These are phyloP conservation scores for Apostichopus japonicus DNA, from an alignment of 35 echinoderm and acorn worm genomes.

Conservation along the genomic window DNA sequence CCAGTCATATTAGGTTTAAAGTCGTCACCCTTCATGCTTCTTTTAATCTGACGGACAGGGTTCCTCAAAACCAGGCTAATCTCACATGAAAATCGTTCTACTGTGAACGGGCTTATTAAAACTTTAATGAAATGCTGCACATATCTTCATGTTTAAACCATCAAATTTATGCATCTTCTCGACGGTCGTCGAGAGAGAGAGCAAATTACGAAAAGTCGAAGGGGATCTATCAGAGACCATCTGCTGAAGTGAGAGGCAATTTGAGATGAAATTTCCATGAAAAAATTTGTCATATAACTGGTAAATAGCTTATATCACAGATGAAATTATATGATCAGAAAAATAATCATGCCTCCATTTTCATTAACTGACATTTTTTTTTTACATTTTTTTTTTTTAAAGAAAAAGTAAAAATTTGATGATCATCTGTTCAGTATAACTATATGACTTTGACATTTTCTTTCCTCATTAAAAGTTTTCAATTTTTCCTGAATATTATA, in stretches of 20 bases:
- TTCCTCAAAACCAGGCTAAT: background rate
- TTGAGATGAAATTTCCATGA: too few species aligned
- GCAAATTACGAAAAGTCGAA: background rate
- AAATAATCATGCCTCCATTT: too few species aligned
- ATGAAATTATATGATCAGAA: too few species aligned
- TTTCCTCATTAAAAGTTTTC: too few species aligned
- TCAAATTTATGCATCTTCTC: background rate
- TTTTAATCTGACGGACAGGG: background rate
- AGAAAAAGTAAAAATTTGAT: too few species aligned
- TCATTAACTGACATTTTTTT: too few species aligned
- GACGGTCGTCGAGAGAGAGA: background rate
- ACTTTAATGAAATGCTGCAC: background rate
- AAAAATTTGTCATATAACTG: too few species aligned
- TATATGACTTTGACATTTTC: too few species aligned
- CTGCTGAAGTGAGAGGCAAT: background rate
- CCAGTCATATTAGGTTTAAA: background rate
- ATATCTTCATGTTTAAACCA: background rate
- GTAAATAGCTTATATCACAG: too few species aligned
- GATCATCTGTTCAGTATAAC: too few species aligned
- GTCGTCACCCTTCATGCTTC: background rate
- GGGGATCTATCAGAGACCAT: background rate
- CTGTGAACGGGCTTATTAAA: background rate
- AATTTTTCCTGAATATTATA: too few species aligned
- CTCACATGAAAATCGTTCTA: background rate
- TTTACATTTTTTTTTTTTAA: too few species aligned